Percentiles rank a stretch among this genome's conserved stretches.
Evolutionary conservation across 2,113 vertebrate species (phyloP).

Genomic region (Himantopus leucocephalus): DNA sequence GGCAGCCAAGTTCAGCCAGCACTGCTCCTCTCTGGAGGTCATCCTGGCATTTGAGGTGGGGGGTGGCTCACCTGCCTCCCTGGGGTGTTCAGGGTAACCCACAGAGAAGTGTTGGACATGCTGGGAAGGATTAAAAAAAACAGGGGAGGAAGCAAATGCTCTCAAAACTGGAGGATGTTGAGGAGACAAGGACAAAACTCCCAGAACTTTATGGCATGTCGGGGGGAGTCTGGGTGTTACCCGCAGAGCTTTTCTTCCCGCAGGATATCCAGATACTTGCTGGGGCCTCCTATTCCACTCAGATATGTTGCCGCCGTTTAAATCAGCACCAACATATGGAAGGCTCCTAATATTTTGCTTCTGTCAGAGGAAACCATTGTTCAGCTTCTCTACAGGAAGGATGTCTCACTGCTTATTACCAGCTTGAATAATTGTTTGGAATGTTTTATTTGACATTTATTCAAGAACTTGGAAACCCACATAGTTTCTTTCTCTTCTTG

Average conservation of each 20-base stretch:
- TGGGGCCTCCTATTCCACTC: constrained; percentile 8
- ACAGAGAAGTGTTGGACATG: background rate
- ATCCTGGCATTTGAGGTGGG: constrained; percentile 77
- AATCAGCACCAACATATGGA: constrained; percentile 46
- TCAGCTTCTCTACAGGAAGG: constrained; percentile 55
- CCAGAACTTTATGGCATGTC: background rate
- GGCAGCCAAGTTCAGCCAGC: constrained; percentile 50
- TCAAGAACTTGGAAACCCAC: constrained; percentile 11
- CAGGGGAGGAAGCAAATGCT: background rate
- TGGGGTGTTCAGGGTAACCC: background rate
- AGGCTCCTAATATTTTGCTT: constrained; percentile 33
- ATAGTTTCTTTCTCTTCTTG: background rate
- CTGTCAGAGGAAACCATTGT: constrained; percentile 56
- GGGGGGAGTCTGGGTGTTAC: background rate
- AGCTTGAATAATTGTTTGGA: constrained; percentile 41
- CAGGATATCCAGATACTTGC: constrained; percentile 28
- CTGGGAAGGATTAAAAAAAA: background rate
- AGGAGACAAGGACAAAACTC: background rate
- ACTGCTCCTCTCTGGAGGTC: constrained; percentile 71
- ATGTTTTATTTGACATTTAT: constrained; percentile 45
- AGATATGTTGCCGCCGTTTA: background rate
- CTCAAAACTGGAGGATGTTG: background rate
- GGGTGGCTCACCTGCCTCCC: background rate
- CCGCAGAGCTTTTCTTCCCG: background rate
- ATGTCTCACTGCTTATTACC: constrained; percentile 56